Base-by-base conservation (phyloP, 1,140 invertebrate species). In the Anthonomus grandis region DNA sequence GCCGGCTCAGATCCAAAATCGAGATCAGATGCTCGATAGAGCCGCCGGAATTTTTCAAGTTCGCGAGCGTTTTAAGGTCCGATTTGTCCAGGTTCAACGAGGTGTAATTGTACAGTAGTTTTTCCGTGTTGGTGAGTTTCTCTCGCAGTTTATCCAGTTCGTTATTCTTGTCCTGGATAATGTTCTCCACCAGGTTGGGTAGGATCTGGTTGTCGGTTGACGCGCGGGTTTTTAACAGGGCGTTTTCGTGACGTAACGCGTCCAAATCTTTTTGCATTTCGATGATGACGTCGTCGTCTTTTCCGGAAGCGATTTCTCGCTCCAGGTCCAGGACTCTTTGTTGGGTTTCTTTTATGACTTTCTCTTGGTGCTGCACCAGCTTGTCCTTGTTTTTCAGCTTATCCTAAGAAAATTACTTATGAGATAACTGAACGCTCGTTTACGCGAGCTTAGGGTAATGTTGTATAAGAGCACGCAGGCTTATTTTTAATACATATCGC, bases 81-180 rank as follows among this genome's bases (percentile, higher is more conserved):
- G 75, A 76, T 23, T 81, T 79, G 17, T 83, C 80, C 37, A 83
- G 66, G 66, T 81, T 79, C 17, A 81, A 63, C 13, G 79, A 74
- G 4, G 71, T 64, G 56, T 74, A 79, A 0, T 66, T 49, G 34
- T 78, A 73, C 0, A 81, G 58, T 39, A 79, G 73, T 50, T 76
- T 76, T 37, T 82, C 77, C 19, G 75, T 76, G 13, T 79, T 76
- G 0, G 66, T 65, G 5, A 81, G 59, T 49, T 82, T 80, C 1
- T 79, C 74, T 19, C 78, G 78, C 4, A 86, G 58, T 31, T 78
- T 74, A 63, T 86, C 83, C 18, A 86, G 85, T 61, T 86, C 83
- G 25, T 80, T 81, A 60, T 86, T 85, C 60, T 86, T 86, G 55
- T 86, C 83, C 0, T 80, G 78, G 42, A 86, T 65, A 66, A 86